Base-by-base conservation (phyloP, 1,140 invertebrate species). In the Manduca sexta region DNA sequence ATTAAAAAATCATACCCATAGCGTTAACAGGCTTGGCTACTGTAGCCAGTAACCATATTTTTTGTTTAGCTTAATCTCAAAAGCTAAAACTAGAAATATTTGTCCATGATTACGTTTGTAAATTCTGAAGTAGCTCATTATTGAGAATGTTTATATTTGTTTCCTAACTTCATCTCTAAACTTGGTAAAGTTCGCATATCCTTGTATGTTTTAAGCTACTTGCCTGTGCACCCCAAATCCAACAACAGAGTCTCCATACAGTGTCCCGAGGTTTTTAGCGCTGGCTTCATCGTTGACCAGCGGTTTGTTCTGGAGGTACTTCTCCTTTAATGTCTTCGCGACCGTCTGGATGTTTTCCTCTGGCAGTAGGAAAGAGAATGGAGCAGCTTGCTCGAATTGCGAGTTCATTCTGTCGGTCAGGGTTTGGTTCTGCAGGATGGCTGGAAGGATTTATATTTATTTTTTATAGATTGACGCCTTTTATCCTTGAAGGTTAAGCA, bases 211-310 rank as follows among this genome's bases (percentile, higher is more conserved):
- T 30, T 7, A 5, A n/a, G n/a, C n/a, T n/a, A n/a, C 45, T 55
- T 40, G 81, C 80, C 65, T 73, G 40, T 81, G 69, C 3, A 71
- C 63, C 16, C 58, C 60, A 29, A 74, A 71, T 5, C 69, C 69
- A 12, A 69, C 55, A 14, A 78, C 49, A 4, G 71, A 57, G 47
- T 84, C 78, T 16, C 56, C 66, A 38, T 82, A 84, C 7, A 84
- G 52, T 14, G 49, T 53, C 0, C 69, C 76, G 6, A 84, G 45
- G 0, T 49, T 60, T 6, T 53, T 47, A 3, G 48, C 52, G 10
- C 64, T 79, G 4, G 46, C 49, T 0, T 44, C 42, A 13, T 76
- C 65, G 18, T 81, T 74, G 11, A 18, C 48, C 18, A 82, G 40
- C 0, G 56, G 53, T 14, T 56, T 65, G 16, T 64, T 53, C 2